Conservation (phyloP, 2,113 vertebrate species). For the Balaenoptera acutorostrata region DNA sequence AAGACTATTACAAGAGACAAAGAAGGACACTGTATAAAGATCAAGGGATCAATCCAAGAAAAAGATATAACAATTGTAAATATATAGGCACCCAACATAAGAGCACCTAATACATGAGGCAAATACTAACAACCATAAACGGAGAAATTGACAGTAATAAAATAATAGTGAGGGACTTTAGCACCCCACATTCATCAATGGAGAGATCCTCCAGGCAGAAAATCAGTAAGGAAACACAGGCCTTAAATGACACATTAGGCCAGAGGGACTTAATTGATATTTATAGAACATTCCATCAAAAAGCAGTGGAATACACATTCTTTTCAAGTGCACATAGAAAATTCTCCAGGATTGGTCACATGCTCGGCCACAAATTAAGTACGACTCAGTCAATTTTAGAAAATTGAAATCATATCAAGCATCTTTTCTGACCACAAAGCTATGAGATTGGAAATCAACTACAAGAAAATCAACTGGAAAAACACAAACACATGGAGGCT, state of each 20-base stretch:
- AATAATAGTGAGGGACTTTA: not conserved
- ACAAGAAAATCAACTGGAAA: too few relatives aligned
- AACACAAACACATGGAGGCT: too few relatives aligned
- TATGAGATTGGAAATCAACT: too few relatives aligned
- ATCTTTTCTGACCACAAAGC: too few relatives aligned
- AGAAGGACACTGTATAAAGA: not conserved
- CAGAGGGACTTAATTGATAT: not conserved
- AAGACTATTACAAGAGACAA: not conserved
- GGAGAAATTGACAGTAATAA: not conserved
- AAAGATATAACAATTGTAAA: not conserved
- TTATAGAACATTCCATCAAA: not conserved
- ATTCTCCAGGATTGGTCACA: too few relatives aligned
- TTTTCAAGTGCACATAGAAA: not conserved
- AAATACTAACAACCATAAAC: not conserved
- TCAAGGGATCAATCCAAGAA: not conserved
- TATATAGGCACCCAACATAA: not conserved
- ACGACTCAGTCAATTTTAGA: too few relatives aligned
- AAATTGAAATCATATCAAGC: too few relatives aligned
- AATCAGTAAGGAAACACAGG: not conserved
- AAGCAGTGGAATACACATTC: not conserved
- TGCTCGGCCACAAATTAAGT: too few relatives aligned
- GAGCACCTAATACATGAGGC: not conserved
- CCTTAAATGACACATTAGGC: not conserved
- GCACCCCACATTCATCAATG: not conserved
- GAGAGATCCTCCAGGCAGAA: not conserved